Base-by-base conservation (phyloP, 2,888 invertebrate species). In the Tenthredo notha region DNA sequence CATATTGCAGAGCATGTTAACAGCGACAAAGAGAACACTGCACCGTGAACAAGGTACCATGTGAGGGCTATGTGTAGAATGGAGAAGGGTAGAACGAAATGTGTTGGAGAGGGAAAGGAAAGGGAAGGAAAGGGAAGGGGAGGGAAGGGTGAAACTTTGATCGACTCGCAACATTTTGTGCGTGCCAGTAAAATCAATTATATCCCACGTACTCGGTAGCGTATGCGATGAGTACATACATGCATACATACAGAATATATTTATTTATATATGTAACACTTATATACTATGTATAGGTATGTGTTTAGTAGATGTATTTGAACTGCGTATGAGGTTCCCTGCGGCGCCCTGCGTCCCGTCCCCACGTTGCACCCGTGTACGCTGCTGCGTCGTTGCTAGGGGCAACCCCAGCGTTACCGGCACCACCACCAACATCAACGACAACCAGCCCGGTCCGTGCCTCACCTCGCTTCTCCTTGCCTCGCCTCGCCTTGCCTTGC, bases 121-220 rank as follows among this genome's bases (percentile, higher is more conserved):
- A 7, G 5, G 2, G 5, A 33, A 4, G 33, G 37, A 4, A 2
- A 37, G 18, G 54, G 78, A 33, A 18, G 25, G 25, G 15, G 2
- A 50, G 29, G 18, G 2, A 7, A 18, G 67, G 67, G 84, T 47
- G 72, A 9, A 43, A 74, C 72, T 83, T 75, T 88, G 87, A 90
- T 90, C 90, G 90, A 89, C 87, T 87, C 86, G 87, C 88, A 88
- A 89, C 88, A 88, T 88, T 80, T 61, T 87, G 88, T 87, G 87
- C 85, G 88, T 87, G 85, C 87, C 87, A 88, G 87, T 88, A 87
- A 92, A 92, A 92, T 92, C 92, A 92, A 92, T 92, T 92, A 92
- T 92, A 89, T 90, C 86, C 54, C 43, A 61, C 77, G 84, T 80
- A 80, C 80, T 15, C 25, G 61, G 61, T 25, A 61, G 25, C 25